phyloP scores from a whole-genome alignment of 2,797 vertebrate species.

The Onychomys torridus region DNA sequence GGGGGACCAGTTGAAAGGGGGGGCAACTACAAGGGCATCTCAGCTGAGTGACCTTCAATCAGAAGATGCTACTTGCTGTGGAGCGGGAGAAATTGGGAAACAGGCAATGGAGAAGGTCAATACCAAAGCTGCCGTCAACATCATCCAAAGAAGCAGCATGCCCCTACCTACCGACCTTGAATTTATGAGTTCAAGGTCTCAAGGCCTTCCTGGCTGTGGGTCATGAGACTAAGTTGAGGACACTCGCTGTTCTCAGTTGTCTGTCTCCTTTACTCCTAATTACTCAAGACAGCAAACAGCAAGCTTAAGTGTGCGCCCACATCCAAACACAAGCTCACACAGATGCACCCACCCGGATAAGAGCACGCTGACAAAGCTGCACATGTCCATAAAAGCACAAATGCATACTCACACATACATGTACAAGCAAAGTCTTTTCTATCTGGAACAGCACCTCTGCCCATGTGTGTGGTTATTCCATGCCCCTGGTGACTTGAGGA shows the following conservation, averaged over 20 bases:
- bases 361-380: background rate
- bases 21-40: fast-evolving
- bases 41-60: background rate
- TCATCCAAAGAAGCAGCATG: fast-evolving
- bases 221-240: fast-evolving
- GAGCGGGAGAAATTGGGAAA: background rate
- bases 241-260: fast-evolving
- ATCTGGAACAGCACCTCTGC: background rate
- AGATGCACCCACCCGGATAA: background rate
- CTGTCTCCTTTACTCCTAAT: fast-evolving
- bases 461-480: background rate
- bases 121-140: background rate
- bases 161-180: background rate
- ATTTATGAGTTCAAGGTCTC: background rate
- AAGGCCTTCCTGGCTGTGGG: background rate
- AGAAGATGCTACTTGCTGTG: background rate
- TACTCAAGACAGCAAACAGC: fast-evolving
- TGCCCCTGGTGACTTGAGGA: background rate
- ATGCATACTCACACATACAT: background rate
- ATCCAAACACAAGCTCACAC: background rate
- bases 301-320: fast-evolving
- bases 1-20: background rate
- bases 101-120: background rate
- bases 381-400: background rate
- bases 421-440: background rate